Evolutionary conservation across 2,888 invertebrate genomes (phyloP).

Genomic region (Brachyopa scutellaris): DNA sequence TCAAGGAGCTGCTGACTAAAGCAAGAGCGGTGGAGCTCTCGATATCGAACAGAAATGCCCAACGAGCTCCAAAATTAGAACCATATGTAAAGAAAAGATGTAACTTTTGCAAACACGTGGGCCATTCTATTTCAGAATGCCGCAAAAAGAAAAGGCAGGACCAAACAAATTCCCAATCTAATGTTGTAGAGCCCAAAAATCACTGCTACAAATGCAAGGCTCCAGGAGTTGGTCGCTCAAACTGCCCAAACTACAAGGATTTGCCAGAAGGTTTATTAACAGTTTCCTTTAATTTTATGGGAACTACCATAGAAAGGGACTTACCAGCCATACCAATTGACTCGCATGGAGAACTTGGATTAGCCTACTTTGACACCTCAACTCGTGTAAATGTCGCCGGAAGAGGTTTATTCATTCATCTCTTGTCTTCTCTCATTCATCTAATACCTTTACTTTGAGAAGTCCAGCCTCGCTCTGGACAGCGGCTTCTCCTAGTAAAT

Average conservation of each 20-base stretch:
- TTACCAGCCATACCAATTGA: no score
- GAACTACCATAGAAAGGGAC: no score
- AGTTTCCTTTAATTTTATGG: neutral
- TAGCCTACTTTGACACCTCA: no score
- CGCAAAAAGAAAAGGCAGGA: conserved; percentile 17
- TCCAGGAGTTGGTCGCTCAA: neutral
- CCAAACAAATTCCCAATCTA: neutral
- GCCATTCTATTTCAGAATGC: neutral
- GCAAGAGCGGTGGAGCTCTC: conserved; percentile 18
- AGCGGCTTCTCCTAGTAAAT: no score
- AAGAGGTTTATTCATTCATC: neutral
- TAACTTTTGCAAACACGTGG: neutral
- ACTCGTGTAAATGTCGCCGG: no score
- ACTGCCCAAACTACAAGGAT: neutral
- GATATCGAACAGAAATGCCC: neutral
- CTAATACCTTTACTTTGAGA: no score
- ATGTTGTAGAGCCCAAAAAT: neutral
- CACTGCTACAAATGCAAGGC: conserved; percentile 24
- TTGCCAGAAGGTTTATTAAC: neutral
- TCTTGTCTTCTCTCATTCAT: no score
- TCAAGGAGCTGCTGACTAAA: conserved; percentile 8
- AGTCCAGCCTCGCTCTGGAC: no score
- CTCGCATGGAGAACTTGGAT: no score
- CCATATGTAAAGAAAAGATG: neutral
- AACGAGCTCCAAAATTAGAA: neutral